Evolutionary conservation across 2,888 invertebrate genomes (phyloP), one percentile per base, ranked within the genome.

Genomic region (Pseudoips prasinana): DNA sequence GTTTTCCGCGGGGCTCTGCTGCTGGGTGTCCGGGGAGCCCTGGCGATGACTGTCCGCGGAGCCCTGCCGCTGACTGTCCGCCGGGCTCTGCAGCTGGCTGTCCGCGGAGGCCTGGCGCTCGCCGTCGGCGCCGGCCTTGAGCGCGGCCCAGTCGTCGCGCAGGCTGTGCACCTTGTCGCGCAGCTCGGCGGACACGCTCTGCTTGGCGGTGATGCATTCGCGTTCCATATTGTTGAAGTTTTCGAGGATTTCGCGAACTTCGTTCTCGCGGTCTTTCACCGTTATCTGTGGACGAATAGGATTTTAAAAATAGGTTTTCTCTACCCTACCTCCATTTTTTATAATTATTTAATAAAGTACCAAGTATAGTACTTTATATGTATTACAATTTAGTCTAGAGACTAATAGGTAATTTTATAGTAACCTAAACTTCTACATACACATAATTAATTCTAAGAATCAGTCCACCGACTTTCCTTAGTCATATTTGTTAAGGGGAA

Each of bases 181-280:
- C 49, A 81, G 54, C 34, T 64, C 73, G 3, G 44, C 11, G 23
- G 69, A 54, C 17, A 76, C 75, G 11, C 44, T 39, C 51, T 78
- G 84, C 35, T 63, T 58, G 39, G 80, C 81, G 23, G 61, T 76
- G 17, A 28, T 54, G 49, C 89, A 86, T 69, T 84, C 84, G 43
- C 78, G 79, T 69, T 92, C 92, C 57, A 93, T 72, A 73, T 91
- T 91, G 32, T 90, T 91, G 72, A 90, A 92, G 73, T 92, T 92
- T 67, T 92, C 92, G 26, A 92, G 62, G 25, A 92, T 89, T 54
- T 92, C 92, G 53, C 89, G 90, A 22, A 92, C 89, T 63, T 92
- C 92, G 40, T 87, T 77, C 62, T 91, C 91, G 29, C 88, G 90
- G 54, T 92, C 92, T 39, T 73, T 64, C 7, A 90, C 80, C 23